Conservation (phyloP, 2,888 invertebrate species). For the Arge pagana region DNA sequence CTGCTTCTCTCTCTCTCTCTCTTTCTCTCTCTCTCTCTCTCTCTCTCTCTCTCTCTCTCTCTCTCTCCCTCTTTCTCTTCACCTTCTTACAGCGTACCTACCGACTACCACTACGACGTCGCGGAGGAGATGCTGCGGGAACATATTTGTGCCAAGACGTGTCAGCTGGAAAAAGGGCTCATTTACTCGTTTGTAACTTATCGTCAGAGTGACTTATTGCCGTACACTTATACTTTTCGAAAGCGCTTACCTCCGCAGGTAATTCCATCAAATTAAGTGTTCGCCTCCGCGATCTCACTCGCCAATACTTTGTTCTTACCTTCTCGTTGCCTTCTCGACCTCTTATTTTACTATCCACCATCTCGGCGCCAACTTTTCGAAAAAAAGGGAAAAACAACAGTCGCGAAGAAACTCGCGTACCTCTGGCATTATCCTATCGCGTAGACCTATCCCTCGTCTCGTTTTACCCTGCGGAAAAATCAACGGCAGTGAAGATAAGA, state of each 20-base stretch:
- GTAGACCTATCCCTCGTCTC: too few relatives aligned
- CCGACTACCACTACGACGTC: background rate
- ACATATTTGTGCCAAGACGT: slow-evolving; percentile 11
- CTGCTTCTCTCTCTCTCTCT: background rate
- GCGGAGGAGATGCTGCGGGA: background rate
- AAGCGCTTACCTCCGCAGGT: slow-evolving; percentile 18
- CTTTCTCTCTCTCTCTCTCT: slow-evolving; percentile 1
- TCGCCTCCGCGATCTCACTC: slow-evolving; percentile 21
- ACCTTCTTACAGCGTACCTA: too few relatives aligned
- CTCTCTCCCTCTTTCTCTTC: background rate
- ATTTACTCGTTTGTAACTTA: slow-evolving; percentile 30
- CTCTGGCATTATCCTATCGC: too few relatives aligned
- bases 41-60: too few relatives aligned
- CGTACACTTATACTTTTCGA: slow-evolving; percentile 16
- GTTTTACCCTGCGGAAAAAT: too few relatives aligned
- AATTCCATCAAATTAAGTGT: slow-evolving; percentile 20
- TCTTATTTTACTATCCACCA: too few relatives aligned
- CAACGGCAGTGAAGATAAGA: too few relatives aligned
- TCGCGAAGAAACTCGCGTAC: too few relatives aligned
- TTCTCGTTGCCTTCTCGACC: background rate
- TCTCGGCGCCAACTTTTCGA: too few relatives aligned
- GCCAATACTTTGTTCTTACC: too few relatives aligned
- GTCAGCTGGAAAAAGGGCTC: slow-evolving; percentile 23
- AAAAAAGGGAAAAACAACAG: too few relatives aligned
- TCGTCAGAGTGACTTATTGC: slow-evolving; percentile 28